Evolutionary conservation across 2,888 invertebrate species (phyloP), one percentile per base, ranked within the genome.

Genomic region (Leptinotarsa peninsularis): DNA sequence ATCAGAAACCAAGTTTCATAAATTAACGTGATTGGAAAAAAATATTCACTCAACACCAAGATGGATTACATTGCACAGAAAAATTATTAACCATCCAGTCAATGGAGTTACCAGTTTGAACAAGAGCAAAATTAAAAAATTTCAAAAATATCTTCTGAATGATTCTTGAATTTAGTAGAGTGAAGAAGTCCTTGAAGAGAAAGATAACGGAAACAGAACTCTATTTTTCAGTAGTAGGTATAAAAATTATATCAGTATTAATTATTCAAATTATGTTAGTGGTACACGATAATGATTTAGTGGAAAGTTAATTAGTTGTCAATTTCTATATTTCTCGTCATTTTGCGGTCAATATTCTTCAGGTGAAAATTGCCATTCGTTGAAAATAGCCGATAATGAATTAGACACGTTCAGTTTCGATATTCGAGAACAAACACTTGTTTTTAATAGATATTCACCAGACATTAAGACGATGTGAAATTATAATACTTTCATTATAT

Each of bases 401-500:
- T 63, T 63, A 43, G 58, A 13, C 58, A 58, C 58, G 58, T 58
- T 58, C 13, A 58, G 58, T 58, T 58, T 58, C n/a, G 58, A 58
- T 58, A 58, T 58, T 21, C 58, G 13, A 58, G 58, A 58, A 58
- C 58, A 58, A 21, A 58, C 21, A 21, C 21, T 21, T 13, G 21
- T 13, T 58, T 58, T 21, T 58, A 58, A 58, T 52, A 52, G 58
- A 70, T 27, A 58, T 70, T 58, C 54, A 23, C 23, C 58, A 49
- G 58, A 70, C 49, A 49, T 58, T 49, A 10, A 43, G 43, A 15
- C 23, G 70, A 70, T 49, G 70, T 54, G 70, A 58, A 70, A 70
- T 70, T 70, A 70, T 58, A 58, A 58, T 33, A 58, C 70, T 70
- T 70, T 70, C 70, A 70, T 70, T 58, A 58, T 58, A 58, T 70